Conservation (phyloP, 2,797 vertebrate genomes). For the Chiroxiphia lanceolata region DNA sequence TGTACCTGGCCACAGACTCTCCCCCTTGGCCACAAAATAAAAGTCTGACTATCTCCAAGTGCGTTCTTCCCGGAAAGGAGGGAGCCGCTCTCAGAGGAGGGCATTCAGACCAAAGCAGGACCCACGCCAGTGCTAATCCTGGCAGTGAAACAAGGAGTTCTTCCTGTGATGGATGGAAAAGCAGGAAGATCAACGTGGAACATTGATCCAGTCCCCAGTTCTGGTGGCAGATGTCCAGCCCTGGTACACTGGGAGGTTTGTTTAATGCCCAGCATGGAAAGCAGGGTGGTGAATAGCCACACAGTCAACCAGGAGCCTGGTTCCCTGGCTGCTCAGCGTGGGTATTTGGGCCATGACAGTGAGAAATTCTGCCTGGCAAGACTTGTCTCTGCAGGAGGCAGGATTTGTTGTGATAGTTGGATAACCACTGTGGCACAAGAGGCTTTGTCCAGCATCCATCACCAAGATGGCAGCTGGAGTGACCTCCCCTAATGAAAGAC, state of each 20-base stretch:
- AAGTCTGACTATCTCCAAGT: background rate
- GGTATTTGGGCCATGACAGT: background rate
- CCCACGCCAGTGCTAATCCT: background rate
- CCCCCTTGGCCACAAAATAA: background rate
- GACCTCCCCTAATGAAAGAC: background rate
- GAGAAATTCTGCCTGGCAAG: background rate
- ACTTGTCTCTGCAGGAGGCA: background rate
- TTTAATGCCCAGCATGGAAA: background rate
- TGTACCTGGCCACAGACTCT: background rate
- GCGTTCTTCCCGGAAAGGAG: background rate
- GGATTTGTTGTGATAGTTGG: background rate
- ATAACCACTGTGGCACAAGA: background rate
- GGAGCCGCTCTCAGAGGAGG: background rate
- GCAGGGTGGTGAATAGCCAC: background rate
- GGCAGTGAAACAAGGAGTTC: background rate
- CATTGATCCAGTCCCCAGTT: background rate
- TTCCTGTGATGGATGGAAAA: background rate
- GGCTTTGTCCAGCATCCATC: background rate
- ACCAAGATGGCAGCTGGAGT: background rate
- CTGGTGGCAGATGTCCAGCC: background rate
- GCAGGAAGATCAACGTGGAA: background rate
- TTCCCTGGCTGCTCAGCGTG: fast-evolving
- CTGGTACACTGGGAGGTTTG: background rate
- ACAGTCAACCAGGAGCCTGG: background rate
- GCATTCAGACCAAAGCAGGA: background rate